Evolutionary conservation across 92 coral and sea anemone genomes (phyloP), one percentile per base, ranked within the genome.

Genomic region (Ricordea florida): DNA sequence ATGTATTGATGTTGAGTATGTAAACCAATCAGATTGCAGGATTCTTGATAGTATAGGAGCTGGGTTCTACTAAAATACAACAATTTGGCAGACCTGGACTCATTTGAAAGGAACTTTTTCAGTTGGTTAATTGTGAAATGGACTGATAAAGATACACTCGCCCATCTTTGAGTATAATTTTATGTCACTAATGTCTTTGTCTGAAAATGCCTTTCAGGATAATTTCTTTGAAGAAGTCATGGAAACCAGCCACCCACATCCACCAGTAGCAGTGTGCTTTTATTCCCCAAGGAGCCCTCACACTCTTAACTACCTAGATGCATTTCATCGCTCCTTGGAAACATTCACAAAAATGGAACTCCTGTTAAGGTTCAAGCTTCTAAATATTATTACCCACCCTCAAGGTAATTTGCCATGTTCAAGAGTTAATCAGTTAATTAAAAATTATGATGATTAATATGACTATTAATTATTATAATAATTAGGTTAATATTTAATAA

Each of bases 221-320:
- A 89, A 74, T 58, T 94, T 94, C 30, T 37, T 38, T 37, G 49
- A 55, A 50, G 93, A 85, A 62, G 92, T 89, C 8, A 78, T 94
- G 42, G 88, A 92, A 38, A 85, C 97, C 51, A 65, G 47, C 8
- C 35, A 59, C 31, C 98, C 93, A 25, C 81, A 32, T 30, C 83
- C 94, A 2, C 97, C 98, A 25, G 86, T 49, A 21, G 85, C 83
- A 21, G 88, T 94, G 49, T 78, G 87, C 10, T 83, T 94, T 76
- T 94, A 85, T 66, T 94, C 98, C 1, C 89, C 88, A 17, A 63
- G 88, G 28, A 92, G 80, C 38, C 82, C 87, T 10, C 69, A 79
- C 55, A 73, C 98, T 13, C 74, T 89, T 16, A 81, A 57, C 72
- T 94, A 94, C 80, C 52, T 88, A 5, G 44, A 81, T 59, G 79